Percentiles rank a stretch among this genome's conserved stretches.
Conservation (phyloP, 53 echinoderm and acorn worm species). For the Zoroaster sp. region DNA sequence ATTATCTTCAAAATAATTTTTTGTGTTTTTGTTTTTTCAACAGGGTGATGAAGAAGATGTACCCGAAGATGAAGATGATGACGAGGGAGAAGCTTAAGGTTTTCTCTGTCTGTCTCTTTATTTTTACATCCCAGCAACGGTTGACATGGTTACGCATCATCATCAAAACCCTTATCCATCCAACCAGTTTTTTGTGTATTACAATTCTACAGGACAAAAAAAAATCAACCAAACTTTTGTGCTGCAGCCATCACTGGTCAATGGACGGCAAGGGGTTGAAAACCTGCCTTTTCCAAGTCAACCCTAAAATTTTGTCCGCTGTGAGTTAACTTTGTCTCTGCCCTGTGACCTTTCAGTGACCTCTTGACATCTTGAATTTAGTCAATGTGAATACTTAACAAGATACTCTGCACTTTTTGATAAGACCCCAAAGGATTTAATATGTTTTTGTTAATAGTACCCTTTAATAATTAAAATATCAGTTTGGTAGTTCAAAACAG, state of each 20-base stretch:
- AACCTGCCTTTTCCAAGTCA: neutral
- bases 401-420: neutral
- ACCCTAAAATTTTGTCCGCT: neutral
- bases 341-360: neutral
- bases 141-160: constrained; percentile 18
- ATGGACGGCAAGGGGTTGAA: neutral
- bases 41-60: constrained; percentile 62
- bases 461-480: neutral
- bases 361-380: neutral
- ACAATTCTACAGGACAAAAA: neutral
- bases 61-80: constrained; percentile 50
- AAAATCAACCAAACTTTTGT: neutral
- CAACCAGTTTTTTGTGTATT: neutral
- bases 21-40: neutral
- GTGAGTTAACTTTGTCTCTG: neutral
- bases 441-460: neutral
- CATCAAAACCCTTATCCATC: neutral
- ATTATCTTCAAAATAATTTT: no score
- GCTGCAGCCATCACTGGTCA: neutral
- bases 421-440: constrained; percentile 20
- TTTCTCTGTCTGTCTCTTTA: neutral
- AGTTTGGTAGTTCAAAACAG: neutral
- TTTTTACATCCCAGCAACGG: constrained; percentile 22
- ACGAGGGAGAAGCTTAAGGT: constrained; percentile 53
- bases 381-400: neutral